phyloP scores from a whole-genome alignment of 2,888 invertebrate species.

The Drosophila buzzatii region DNA sequence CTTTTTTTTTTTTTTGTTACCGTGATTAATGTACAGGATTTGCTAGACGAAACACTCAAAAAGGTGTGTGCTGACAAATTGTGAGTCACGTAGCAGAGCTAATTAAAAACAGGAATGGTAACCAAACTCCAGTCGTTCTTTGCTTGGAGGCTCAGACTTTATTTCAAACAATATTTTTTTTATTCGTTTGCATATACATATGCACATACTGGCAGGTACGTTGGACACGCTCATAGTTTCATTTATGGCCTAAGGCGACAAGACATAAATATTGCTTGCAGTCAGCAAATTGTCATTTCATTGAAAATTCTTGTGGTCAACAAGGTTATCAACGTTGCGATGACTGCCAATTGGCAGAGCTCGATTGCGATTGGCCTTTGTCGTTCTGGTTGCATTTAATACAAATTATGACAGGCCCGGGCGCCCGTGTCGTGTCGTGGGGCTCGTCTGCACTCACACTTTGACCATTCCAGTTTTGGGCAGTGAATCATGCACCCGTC shows the following conservation, averaged over 20 bases:
- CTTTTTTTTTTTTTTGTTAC: conserved; percentile 20
- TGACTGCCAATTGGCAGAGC: conserved; percentile 35
- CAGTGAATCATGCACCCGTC: conserved; percentile 69
- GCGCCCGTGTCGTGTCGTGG: conserved; percentile 25
- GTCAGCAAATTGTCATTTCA: conserved; percentile 61
- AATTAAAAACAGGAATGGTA: conserved; percentile 42
- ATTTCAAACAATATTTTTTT: conserved; percentile 1
- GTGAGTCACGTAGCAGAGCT: conserved; percentile 47
- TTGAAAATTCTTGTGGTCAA: conserved; percentile 74
- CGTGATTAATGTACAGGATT: conserved; percentile 58
- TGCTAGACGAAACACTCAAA: conserved; percentile 26
- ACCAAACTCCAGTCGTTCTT: conserved; percentile 5
- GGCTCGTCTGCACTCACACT: conserved; percentile 30
- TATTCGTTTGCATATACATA: conserved; percentile 12
- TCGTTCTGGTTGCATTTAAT: conserved; percentile 39
- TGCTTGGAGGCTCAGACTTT: conserved; percentile 7
- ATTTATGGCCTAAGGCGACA: conserved; percentile 57
- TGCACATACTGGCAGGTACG: conserved; percentile 8
- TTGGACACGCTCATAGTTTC: conserved; percentile 42
- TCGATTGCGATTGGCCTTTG: conserved; percentile 45
- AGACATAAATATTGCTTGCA: conserved; percentile 52
- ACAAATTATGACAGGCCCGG: conserved; percentile 63
- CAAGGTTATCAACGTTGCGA: conserved; percentile 73
- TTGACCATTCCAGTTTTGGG: conserved; percentile 25
- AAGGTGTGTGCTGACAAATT: conserved; percentile 34